Base-by-base conservation (phyloP, 2,888 invertebrate genomes). In the Epirrhoe tristata region DNA sequence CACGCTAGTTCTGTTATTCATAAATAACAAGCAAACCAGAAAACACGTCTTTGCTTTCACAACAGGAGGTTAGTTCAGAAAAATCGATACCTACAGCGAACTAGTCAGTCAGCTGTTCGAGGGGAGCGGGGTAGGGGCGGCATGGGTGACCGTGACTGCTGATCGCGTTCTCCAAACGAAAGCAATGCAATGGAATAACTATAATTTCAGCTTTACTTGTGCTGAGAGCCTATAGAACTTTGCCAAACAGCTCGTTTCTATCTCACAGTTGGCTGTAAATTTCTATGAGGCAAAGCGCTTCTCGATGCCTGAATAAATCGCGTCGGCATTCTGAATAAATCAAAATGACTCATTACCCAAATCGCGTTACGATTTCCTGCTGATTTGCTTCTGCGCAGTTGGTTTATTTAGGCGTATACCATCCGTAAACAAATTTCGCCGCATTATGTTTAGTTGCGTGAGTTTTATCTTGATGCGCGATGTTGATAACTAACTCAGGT, bases 31-130 rank as follows among this genome's bases (percentile, higher is more conserved):
- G 60, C 67, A 58, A 67, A 39, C 65, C 39, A 59, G 66, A 72
- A 77, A 65, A 75, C 68, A 72, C 72, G 73, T 77, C 75, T 78
- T 79, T 76, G 73, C 74, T 77, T 76, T 78, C 69, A 69, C 74
- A 77, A 75, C 70, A 76, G 74, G 84, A 90, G 91, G 91, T 93
- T 92, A 91, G 81, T 82, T 83, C 81, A 81, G 63, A 87, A 92
- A 93, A 93, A 94, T 94, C 93, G 91, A 93, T 94, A 93, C 57
- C 56, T 63, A 65, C 90, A 88, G 84, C 83, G 83, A 89, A 87
- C 86, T 88, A 85, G 82, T 92, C n/a, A 92, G 93, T 94, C 93
- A 94, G 93, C 94, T 94, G 93, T 94, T 93, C 83, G 80, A 74
- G 82, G 84, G 84, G 82, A 66, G 85, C 79, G 87, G 86, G 83